A percentile compares a stretch with the other conserved stretches of the same genome.
These are phyloP conservation scores for Enteromius fasciolatus DNA, from an alignment of 2,797 vertebrate species.

Conservation along the genomic window DNA sequence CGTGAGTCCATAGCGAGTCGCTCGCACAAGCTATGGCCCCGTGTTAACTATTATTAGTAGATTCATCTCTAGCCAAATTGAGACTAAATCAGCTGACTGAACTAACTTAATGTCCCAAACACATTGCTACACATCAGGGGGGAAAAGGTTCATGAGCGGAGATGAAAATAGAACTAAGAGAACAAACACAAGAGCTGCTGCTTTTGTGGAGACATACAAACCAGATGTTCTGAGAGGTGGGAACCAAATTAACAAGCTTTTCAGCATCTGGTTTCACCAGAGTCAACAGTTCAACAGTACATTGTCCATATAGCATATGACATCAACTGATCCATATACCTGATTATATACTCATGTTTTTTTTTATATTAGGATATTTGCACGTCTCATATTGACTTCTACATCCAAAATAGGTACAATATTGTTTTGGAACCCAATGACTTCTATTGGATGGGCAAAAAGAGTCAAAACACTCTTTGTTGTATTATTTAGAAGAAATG, in stretches of 20 bases:
- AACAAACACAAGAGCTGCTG: background rate
- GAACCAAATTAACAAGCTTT: constrained; percentile 4
- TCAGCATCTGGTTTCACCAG: background rate
- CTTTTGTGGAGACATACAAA: constrained; percentile 8
- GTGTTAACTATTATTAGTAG: constrained; percentile 46
- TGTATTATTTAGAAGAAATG: background rate
- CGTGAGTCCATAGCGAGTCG: constrained; percentile 31
- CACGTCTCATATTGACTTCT: background rate
- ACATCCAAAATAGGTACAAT: background rate
- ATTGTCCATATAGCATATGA: background rate
- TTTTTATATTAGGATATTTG: background rate
- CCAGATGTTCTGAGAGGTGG: constrained; percentile 7
- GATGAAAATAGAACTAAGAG: background rate
- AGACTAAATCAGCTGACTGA: constrained; percentile 37
- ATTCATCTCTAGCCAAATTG: constrained; percentile 47
- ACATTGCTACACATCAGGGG: constrained; percentile 11
- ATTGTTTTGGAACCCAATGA: background rate
- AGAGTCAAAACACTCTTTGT: background rate
- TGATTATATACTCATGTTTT: background rate
- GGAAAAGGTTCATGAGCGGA: background rate
- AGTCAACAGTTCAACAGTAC: background rate
- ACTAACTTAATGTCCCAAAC: constrained; percentile 15
- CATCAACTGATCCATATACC: background rate
- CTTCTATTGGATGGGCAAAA: background rate
- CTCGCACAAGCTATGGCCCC: constrained; percentile 33